Evolutionary conservation across 2,888 invertebrate species (phyloP), one percentile per base, ranked within the genome.

Genomic region (Cheilosia vulpina): DNA sequence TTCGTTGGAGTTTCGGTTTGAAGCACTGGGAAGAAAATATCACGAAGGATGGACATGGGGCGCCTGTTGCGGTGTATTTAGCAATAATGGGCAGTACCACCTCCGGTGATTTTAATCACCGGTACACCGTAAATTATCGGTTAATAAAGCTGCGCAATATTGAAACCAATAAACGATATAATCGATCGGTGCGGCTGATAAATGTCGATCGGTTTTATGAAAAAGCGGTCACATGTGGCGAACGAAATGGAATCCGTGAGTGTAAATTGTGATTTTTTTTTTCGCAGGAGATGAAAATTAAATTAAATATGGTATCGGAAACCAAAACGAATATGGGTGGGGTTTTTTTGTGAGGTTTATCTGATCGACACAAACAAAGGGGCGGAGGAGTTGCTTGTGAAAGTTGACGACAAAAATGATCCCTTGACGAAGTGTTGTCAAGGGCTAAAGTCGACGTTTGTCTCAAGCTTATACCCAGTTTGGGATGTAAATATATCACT

Each of bases 51-150:
- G 60, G 9, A 52, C 69, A 53, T 53, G 47, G 71, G 60, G 66
- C 63, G 53, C 82, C 72, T 82, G 77, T 78, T 83, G 69, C 72
- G 50, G 72, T 68, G 82, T 78, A 83, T 83, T 83, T 77, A 83
- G 82, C 78, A 78, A 78, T 83, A 83, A 83, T 83, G 78, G 72
- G 13, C 60, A 21, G 58, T 72, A 65, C 79, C 69, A 73, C 83
- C 83, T 79, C 69, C 83, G 69, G 79, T 53, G 83, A 83, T 75
- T 83, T 83, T 83, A 83, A 83, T 83, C 83, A 79, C 79, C 62
- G 50, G 43, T 63, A 15, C 73, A 69, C 83, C 68, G 73, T 83
- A 83, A 83, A 83, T 83, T 83, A 79, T 83, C 83, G 79, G 83
- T 79, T 83, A 83, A 83, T 83, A 79, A 79, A 83, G 83, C 73